Evolutionary conservation across 2,888 invertebrate species (phyloP).

Genomic region (Ephialtes manifestator): DNA sequence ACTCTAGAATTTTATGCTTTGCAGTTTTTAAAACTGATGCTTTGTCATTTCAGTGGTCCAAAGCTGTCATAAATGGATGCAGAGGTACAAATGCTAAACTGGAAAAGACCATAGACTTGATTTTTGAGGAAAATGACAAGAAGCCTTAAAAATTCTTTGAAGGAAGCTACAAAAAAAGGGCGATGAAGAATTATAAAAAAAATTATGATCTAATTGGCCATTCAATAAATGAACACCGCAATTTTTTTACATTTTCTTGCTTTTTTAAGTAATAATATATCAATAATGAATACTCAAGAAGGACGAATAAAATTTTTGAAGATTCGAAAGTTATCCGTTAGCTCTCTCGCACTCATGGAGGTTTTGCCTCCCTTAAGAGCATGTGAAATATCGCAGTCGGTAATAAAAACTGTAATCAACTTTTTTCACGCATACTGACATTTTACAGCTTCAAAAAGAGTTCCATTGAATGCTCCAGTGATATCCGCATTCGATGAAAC

Average conservation of each 20-base stretch:
- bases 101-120: conserved; percentile 87
- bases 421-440: too few species aligned
- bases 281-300: too few species aligned
- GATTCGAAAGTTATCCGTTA: too few species aligned
- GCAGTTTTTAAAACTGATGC: neutral
- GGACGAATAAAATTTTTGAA: too few species aligned
- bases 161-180: neutral
- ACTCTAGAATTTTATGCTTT: neutral
- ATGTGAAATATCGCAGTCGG: too few species aligned
- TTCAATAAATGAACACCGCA: neutral
- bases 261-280: too few species aligned
- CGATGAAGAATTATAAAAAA: neutral
- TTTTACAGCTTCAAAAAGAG: too few species aligned
- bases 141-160: conserved; percentile 53
- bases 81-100: conserved; percentile 88
- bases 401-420: too few species aligned
- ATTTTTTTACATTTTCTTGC: neutral
- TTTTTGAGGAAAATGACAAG: conserved; percentile 84
- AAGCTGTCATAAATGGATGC: conserved; percentile 89
- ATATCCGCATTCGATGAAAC: too few species aligned
- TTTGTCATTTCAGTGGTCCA: conserved; percentile 87
- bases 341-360: too few species aligned
- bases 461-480: too few species aligned
- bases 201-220: neutral
- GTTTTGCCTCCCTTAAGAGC: too few species aligned